Evolutionary conservation across 1,140 invertebrate genomes (phyloP), one percentile per base, ranked within the genome.

Genomic region (Cylas formicarius): DNA sequence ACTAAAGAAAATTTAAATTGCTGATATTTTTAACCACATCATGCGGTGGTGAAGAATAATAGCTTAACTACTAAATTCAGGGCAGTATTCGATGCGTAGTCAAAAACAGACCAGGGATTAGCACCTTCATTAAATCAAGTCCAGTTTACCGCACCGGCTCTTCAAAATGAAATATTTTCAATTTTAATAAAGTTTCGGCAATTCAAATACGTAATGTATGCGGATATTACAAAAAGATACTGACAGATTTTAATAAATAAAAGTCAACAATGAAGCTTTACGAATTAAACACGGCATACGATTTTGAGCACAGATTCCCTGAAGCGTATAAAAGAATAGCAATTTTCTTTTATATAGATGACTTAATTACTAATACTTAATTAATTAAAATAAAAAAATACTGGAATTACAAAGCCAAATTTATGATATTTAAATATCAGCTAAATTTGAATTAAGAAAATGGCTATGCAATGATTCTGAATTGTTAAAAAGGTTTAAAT

Each of bases 301-400:
- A n/a, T n/a, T n/a, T n/a, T n/a, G n/a, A n/a, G n/a, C n/a, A n/a
- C n/a, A n/a, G n/a, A n/a, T n/a, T n/a, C n/a, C n/a, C n/a, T n/a
- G n/a, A n/a, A n/a, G n/a, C n/a, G n/a, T n/a, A n/a, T n/a, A n/a
- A n/a, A n/a, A n/a, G n/a, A n/a, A n/a, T n/a, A n/a, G 18, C 5
- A 35, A 14, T 48, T 56, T 22, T 42, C 61, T 2, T 64, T 35
- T 71, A 68, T 41, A 58, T 69, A 0, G 67, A 71, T 29, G 65
- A 72, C 40, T 18, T 65, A 5, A 34, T 69, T 7, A 55, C 57
- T 10, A 65, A 65, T 16, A 58, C 50, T n/a, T n/a, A n/a, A n/a
- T n/a, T 13, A 37, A 60, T 35, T 41, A 13, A n/a, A 20, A 42
- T 8, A 44, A 55, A 39, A 18, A 49, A 19, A 46, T 45, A 7